Conservation (phyloP, 2,113 vertebrate genomes). For the Syngnathoides biaculeatus region DNA sequence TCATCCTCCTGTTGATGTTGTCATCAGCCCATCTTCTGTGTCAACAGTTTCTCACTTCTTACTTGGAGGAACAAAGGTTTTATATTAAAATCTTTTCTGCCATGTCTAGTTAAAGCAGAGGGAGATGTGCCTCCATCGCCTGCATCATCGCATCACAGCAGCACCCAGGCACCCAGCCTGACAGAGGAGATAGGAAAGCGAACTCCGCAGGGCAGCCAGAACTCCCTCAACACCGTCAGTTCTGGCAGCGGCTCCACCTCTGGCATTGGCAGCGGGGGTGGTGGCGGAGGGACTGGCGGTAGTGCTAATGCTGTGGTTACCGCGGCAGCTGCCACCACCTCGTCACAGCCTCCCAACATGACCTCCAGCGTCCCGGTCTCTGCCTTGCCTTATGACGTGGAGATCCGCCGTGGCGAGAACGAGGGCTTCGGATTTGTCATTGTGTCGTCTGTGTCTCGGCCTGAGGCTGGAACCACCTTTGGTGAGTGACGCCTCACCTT, state of each 20-base stretch:
- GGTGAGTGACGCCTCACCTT: conserved; percentile 75
- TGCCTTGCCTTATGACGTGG: conserved; percentile 87
- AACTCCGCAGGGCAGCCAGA: conserved; percentile 94
- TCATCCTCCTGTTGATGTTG: neutral
- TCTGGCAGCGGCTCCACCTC: conserved; percentile 93
- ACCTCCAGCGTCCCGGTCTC: conserved; percentile 21
- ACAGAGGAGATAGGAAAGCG: conserved; percentile 87
- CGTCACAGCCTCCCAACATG: conserved; percentile 71
- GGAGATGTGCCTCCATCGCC: conserved; percentile 91
- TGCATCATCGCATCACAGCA: conserved; percentile 96
- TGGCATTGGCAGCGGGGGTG: conserved; percentile 82
- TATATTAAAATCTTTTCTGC: neutral
- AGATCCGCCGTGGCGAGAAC: conserved; percentile 90
- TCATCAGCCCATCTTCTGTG: neutral
- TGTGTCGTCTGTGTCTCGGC: conserved; percentile 93
- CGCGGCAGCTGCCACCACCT: conserved; percentile 11
- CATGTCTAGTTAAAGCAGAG: conserved; percentile 75
- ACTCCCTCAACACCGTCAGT: conserved; percentile 95
- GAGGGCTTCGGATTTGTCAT: conserved; percentile 98
- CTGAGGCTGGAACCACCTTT: conserved; percentile 92
- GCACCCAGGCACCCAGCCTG: conserved; percentile 90
- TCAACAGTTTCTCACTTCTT: conserved; percentile 10
- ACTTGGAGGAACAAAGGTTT: neutral
- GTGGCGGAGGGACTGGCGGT: conserved; percentile 71
- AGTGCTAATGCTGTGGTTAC: conserved; percentile 61